Evolutionary conservation across 1,140 invertebrate genomes (phyloP), one percentile per base, ranked within the genome.

Genomic region (Glomeris maerens): DNA sequence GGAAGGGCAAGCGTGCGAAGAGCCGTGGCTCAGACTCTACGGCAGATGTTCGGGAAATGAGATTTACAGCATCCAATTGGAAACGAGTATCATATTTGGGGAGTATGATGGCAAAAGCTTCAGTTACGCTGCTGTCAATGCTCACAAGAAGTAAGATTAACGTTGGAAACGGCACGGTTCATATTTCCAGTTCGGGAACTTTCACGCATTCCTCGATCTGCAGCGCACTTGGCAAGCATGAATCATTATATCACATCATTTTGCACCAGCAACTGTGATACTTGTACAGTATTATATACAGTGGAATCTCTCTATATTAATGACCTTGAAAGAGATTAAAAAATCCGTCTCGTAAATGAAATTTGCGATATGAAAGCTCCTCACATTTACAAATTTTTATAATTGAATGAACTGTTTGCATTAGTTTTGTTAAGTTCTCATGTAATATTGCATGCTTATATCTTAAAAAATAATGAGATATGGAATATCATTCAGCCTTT

Each of bases 91-190:
- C 47, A 97, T 98, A 71, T 98, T 98, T 60, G 89, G 91, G 2
- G 93, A 97, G 69, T 98, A 95, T 65, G 86, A 94, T 65, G 93
- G 93, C 20, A 97, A 97, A 72, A 94, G 90, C 68, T 98, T 98
- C 69, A 95, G 91, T 13, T 96, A 94, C 67, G 93, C 94, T 45
- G 93, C 89, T 61, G 97, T 97, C 66, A 91, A 97, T 73, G 94
- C 92, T 47, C 93, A 98, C 68, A 77, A 91, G 71, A 96, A 95
- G 84, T 97, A 76, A 76, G 80, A 62, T n/a, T n/a, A n/a, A n/a
- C n/a, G n/a, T n/a, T n/a, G n/a, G n/a, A n/a, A n/a, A n/a, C n/a
- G 7, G 22, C 38, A 4, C 50, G 46, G 45, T 41, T 50, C 3
- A 47, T 59, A n/a, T n/a, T n/a, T n/a, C n/a, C n/a, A n/a, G n/a